These are phyloP conservation scores for Xenopus petersii DNA, from an alignment of 2,797 vertebrate species.

Conservation along the genomic window DNA sequence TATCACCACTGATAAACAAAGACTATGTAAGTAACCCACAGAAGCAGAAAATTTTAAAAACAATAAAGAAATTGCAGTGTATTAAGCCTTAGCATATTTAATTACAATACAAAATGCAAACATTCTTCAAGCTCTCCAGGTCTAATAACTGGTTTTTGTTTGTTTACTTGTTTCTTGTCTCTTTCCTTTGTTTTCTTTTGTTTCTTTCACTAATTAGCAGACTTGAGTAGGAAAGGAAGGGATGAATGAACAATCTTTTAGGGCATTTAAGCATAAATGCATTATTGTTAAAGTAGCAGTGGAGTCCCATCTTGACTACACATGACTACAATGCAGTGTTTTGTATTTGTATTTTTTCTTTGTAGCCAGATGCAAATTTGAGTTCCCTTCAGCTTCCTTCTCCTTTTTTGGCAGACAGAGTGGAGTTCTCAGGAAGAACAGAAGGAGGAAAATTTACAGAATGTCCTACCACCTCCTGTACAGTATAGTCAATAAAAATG, in stretches of 20 bases:
- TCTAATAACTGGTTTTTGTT: slow-evolving; percentile 48
- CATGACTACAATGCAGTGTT: slow-evolving; percentile 40
- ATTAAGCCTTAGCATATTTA: slow-evolving; percentile 32
- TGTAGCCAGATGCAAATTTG: slow-evolving; percentile 25
- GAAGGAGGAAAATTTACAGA: no score
- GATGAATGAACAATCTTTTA: slow-evolving; percentile 46
- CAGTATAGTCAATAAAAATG: no score
- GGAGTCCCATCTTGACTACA: slow-evolving; percentile 32
- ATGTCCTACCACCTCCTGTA: no score
- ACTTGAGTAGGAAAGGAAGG: slow-evolving; percentile 33
- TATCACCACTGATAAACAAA: slow-evolving; percentile 15
- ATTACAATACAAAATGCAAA: slow-evolving; percentile 42
- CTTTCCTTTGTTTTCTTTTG: slow-evolving; percentile 39
- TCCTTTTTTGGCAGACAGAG: no score
- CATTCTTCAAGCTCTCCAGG: slow-evolving; percentile 36
- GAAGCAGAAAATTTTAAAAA: slow-evolving; percentile 22
- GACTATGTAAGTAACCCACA: neutral
- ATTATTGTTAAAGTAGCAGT: slow-evolving; percentile 41
- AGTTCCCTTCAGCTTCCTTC: neutral
- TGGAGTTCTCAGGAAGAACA: no score
- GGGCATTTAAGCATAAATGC: slow-evolving; percentile 44
- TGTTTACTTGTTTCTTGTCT: slow-evolving; percentile 45
- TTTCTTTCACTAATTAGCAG: slow-evolving; percentile 43
- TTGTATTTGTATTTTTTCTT: slow-evolving; percentile 34
- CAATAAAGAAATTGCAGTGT: slow-evolving; percentile 29